Conservation (phyloP, 2,888 invertebrate genomes). For the Aproaerema taeniolella region DNA sequence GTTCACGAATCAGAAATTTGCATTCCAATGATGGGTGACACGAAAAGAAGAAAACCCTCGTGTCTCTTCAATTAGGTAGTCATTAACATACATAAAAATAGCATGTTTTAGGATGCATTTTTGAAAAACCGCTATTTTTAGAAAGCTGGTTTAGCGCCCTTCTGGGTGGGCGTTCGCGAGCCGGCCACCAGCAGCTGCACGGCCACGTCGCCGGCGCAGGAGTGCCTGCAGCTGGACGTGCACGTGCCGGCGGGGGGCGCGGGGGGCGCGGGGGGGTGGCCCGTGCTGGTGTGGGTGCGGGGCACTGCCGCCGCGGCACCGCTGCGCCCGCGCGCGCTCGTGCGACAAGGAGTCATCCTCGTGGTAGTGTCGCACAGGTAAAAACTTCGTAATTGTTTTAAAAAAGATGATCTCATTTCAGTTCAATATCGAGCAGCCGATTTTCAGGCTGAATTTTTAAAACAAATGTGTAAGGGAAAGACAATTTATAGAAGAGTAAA, state of each 20-base stretch:
- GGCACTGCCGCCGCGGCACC: conserved; percentile 34
- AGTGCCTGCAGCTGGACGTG: conserved; percentile 82
- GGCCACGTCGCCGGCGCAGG: conserved; percentile 54
- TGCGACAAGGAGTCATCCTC: conserved; percentile 46
- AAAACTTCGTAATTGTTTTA: too few species aligned
- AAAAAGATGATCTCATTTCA: too few species aligned
- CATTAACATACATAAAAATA: too few species aligned
- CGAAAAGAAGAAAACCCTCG: too few species aligned
- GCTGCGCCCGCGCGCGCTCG: conserved; percentile 44
- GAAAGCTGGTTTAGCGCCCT: conserved; percentile 52
- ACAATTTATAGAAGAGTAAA: not conserved
- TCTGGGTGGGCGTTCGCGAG: conserved; percentile 48
- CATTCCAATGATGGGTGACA: too few species aligned
- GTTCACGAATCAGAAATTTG: not conserved
- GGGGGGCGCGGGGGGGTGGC: conserved; percentile 38
- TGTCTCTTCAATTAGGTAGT: too few species aligned
- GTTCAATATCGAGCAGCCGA: too few species aligned
- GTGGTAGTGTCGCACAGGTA: conserved; percentile 59
- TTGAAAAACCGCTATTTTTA: too few species aligned
- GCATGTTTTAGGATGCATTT: too few species aligned
- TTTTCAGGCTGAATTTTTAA: too few species aligned
- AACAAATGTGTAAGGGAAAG: too few species aligned
- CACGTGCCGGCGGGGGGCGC: conserved; percentile 72
- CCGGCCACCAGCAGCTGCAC: conserved; percentile 38
- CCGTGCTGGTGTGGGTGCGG: conserved; percentile 58